phyloP scores from a whole-genome alignment of 2,797 vertebrate species.

The Crenichthys baileyi region DNA sequence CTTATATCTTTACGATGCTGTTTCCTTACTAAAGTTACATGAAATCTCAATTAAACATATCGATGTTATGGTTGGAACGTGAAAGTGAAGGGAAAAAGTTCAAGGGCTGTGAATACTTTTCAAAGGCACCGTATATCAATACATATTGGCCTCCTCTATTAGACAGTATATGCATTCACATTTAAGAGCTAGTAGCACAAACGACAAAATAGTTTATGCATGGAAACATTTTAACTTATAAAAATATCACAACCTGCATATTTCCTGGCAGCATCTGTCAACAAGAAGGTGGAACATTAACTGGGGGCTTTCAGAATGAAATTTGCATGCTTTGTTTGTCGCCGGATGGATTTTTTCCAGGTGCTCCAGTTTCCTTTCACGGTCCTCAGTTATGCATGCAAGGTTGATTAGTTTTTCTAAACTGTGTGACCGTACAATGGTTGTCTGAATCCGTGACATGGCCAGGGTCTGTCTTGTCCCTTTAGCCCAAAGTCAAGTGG shows the following conservation, averaged over 20 bases:
- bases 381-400: conserved; percentile 10
- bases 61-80: neutral
- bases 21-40: neutral
- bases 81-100: neutral
- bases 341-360: neutral
- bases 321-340: conserved; percentile 1
- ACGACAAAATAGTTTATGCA: neutral
- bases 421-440: conserved; percentile 1
- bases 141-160: neutral
- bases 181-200: neutral
- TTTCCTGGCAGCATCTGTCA: neutral
- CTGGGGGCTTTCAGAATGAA: neutral
- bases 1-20: neutral
- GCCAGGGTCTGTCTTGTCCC: neutral
- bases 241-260: neutral
- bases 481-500: conserved; percentile 9
- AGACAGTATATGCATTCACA: neutral
- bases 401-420: conserved; percentile 11
- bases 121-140: too few species aligned
- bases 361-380: conserved; percentile 1
- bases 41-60: neutral
- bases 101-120: neutral
- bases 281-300: neutral
- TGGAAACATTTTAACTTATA: conserved; percentile 6
- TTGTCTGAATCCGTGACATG: neutral